Conservation (phyloP, 2,113 vertebrate genomes). For the Neogobius melanostomus region DNA sequence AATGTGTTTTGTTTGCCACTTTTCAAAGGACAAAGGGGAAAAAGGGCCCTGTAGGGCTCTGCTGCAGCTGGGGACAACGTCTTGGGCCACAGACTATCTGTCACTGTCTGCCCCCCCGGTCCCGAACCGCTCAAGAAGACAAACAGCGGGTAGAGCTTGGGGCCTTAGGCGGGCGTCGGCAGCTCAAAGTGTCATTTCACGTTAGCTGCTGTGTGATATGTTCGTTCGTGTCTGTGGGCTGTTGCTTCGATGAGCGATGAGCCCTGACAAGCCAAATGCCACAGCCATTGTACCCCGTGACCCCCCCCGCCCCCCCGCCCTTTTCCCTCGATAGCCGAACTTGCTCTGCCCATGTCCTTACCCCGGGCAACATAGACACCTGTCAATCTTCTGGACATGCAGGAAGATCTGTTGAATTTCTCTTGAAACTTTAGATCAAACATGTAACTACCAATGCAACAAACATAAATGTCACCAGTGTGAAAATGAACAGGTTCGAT, state of each 20-base stretch:
- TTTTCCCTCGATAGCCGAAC: not conserved
- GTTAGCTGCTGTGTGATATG: constrained; percentile 21
- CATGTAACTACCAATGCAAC: too few relatives aligned
- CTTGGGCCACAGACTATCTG: not conserved
- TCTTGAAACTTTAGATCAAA: too few relatives aligned
- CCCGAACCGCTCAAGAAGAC: constrained; percentile 6
- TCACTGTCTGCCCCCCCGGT: not conserved
- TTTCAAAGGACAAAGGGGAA: not conserved
- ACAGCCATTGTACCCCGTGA: constrained; percentile 6
- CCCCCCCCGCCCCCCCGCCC: not conserved
- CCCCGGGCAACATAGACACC: constrained; percentile 30
- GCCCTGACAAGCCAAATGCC: constrained; percentile 26
- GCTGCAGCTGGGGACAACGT: not conserved
- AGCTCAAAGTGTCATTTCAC: constrained; percentile 34
- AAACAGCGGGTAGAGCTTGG: constrained; percentile 7
- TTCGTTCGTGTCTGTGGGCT: constrained; percentile 12
- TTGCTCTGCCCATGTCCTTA: constrained; percentile 40
- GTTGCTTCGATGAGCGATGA: constrained; percentile 29
- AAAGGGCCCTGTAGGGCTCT: not conserved
- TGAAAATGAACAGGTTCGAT: too few relatives aligned
- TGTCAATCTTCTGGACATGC: constrained; percentile 30
- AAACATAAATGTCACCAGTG: too few relatives aligned
- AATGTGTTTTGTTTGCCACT: not conserved
- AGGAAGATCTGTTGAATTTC: too few relatives aligned
- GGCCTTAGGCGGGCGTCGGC: not conserved